Base-by-base conservation (phyloP, 1,140 invertebrate species). In the Heterodera schachtii region DNA sequence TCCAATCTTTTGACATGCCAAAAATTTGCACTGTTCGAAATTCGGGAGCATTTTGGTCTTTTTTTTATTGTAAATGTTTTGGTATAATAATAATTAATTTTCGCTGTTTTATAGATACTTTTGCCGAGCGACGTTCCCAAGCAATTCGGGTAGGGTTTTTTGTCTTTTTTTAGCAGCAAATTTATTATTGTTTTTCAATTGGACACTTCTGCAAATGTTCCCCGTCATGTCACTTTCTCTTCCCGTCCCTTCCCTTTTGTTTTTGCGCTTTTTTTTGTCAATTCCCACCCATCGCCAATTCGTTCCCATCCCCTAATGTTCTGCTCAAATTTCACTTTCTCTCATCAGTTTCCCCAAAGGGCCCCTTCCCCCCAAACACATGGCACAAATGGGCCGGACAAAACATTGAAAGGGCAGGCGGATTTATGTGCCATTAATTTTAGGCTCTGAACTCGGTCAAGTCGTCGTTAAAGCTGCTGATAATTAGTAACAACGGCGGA, bases 51-150 rank as follows among this genome's bases (percentile, higher is more conserved):
- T 91, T 92, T 96, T 83, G 74, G 66, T 52, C 16, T n/a, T 19
- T 75, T 21, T 46, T 75, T 75, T n/a, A 3, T 21, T 3, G 8
- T 75, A n/a, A 3, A 7, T 6, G 1, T 57, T 75, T 31, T 49
- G 19, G 5, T 31, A 52, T 19, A 41, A 13, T 16, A 46, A 49
- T 13, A 43, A 19, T 52, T n/a, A 73, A 19, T 52, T 60, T 9
- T 44, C n/a, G n/a, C n/a, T n/a, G n/a, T n/a, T n/a, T 47, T 75
- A 49, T 75, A 64, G 96, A 98, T 89, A 97, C 95, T 0, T 97
- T 95, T 88, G 93, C 95, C 82, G 95, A 97, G 90, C 93, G 94
- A 80, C 94, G 94, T 84, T 95, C 97, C 89, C 95, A 96, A 86
- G 94, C 94, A 2, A 92, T 94, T 52, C 94, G 96, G 93, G 95